Evolutionary conservation across 2,888 invertebrate genomes (phyloP), one percentile per base, ranked within the genome.

Genomic region (Acronicta aceris): DNA sequence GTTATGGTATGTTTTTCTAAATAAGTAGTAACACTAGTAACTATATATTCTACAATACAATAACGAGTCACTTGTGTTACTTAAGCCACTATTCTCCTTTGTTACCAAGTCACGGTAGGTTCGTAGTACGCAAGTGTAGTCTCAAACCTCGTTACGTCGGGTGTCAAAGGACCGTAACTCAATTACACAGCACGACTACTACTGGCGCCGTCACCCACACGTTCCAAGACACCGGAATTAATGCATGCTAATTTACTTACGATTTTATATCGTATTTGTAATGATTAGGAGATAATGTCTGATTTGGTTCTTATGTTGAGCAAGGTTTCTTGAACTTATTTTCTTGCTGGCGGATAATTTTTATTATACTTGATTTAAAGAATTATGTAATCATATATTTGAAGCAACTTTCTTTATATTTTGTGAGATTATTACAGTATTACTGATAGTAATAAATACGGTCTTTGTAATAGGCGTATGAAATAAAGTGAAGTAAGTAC

Each of bases 101-200:
- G 67, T 49, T 36, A 45, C 30, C 2, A 10, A 21, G 27, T 49
- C 51, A 60, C 51, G 41, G 41, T 56, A 59, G 30, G 73, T 59
- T 57, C 55, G 59, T 61, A 60, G 67, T 71, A 84, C 82, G 86
- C 89, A 89, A 89, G 90, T 89, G 87, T 65, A 73, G 71, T 79
- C 76, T 82, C 87, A 90, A 93, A 93, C 92, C 90, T 93, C 88
- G 92, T 94, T 94, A 94, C 81, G 86, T 83, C 88, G 89, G 89
- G 91, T 87, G 92, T 93, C 94, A 93, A 93, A 93, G 94, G 91
- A 89, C 89, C 86, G 83, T 92, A 93, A 94, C 93, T 90, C 88
- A 90, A 94, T 94, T 94, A 93, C 88, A 88, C 89, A 89, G 90
- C 87, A 91, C 82, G 83, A n/a, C 38, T 33, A 33, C 33, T 83